Evolutionary conservation across 2,888 invertebrate species (phyloP).

Genomic region (Kuschelorhynchus macadamiae): DNA sequence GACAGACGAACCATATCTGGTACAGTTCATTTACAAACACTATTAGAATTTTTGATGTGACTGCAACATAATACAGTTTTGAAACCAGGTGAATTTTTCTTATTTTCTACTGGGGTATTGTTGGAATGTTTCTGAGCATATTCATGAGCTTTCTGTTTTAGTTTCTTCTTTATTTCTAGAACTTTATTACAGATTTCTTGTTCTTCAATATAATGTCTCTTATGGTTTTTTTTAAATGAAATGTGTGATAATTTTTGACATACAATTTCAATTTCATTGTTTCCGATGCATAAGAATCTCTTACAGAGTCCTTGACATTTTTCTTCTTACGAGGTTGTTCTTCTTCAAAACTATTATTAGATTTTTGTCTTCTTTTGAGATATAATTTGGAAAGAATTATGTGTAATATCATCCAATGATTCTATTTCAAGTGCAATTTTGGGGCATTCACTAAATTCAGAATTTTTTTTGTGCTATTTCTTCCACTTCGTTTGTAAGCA

Average conservation of each 20-base stretch:
- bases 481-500: background rate
- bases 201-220: conserved; percentile 1
- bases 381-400: too few species aligned
- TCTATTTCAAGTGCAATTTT: background rate
- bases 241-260: background rate
- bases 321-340: too few species aligned
- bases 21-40: conserved; percentile 5
- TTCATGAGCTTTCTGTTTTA: conserved; percentile 11
- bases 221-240: background rate
- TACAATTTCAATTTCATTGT: background rate
- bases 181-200: conserved; percentile 7
- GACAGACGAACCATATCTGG: conserved; percentile 23
- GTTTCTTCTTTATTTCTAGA: conserved; percentile 7
- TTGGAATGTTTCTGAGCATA: conserved; percentile 11
- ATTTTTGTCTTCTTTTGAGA: too few species aligned
- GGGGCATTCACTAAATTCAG: too few species aligned
- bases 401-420: background rate
- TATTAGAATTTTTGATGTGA: conserved; percentile 16
- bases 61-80: conserved; percentile 15
- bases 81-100: background rate
- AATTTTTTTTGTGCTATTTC: background rate
- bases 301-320: too few species aligned
- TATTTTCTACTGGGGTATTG: background rate
- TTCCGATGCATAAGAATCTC: too few species aligned
- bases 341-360: too few species aligned